phyloP scores from a whole-genome alignment of 1,140 invertebrate species.

The Drosophila busckii region DNA sequence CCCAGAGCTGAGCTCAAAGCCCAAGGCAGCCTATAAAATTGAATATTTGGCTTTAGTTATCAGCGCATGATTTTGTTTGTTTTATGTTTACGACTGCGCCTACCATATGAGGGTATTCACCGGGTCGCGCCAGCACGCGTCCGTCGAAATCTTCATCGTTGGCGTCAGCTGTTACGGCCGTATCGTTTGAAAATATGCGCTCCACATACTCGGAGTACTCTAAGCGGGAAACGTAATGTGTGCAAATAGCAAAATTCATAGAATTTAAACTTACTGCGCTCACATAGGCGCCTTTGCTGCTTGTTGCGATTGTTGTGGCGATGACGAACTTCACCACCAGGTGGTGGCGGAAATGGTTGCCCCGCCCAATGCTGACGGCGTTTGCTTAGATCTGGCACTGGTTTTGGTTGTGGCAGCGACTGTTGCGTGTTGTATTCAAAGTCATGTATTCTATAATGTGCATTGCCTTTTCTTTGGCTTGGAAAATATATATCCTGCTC shows the following conservation, averaged over 20 bases:
- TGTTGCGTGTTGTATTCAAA: slow-evolving; percentile 13
- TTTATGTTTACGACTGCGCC: neutral
- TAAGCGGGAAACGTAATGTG: slow-evolving; percentile 5
- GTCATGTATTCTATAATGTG: slow-evolving; percentile 39
- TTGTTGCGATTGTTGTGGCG: slow-evolving; percentile 30
- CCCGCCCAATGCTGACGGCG: slow-evolving; percentile 25
- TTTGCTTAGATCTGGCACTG: neutral
- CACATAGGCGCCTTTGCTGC: slow-evolving; percentile 43
- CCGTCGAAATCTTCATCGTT: slow-evolving; percentile 71
- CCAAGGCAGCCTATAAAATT: slow-evolving; percentile 51
- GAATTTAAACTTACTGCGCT: slow-evolving; percentile 59
- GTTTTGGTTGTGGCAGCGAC: slow-evolving; percentile 19
- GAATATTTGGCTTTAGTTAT: slow-evolving; percentile 13
- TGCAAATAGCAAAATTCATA: neutral
- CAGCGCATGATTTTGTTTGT: neutral
- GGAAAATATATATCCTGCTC: slow-evolving; percentile 49
- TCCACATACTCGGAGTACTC: slow-evolving; percentile 68
- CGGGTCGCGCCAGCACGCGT: slow-evolving; percentile 58
- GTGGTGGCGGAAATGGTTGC: slow-evolving; percentile 54
- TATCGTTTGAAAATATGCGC: slow-evolving; percentile 63
- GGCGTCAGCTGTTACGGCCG: slow-evolving; percentile 49
- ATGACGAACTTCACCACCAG: slow-evolving; percentile 14
- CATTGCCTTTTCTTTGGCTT: slow-evolving; percentile 13
- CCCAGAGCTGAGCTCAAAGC: slow-evolving; percentile 34
- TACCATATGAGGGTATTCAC: slow-evolving; percentile 79